Base-by-base conservation (phyloP, 1,140 invertebrate species). In the Trissolcus basalis region DNA sequence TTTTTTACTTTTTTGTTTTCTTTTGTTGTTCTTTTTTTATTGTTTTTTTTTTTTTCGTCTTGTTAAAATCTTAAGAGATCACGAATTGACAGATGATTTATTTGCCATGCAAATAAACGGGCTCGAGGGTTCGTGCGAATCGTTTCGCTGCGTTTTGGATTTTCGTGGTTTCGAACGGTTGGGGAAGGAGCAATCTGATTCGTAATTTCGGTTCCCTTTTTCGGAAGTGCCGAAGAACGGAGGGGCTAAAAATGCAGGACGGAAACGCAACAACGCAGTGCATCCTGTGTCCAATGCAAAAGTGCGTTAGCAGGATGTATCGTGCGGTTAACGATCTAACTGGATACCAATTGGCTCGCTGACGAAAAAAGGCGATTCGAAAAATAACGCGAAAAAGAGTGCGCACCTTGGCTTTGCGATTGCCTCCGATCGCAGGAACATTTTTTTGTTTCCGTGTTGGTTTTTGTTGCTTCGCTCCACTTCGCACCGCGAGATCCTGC, bases 251-350 rank as follows among this genome's bases (percentile, higher is more conserved):
- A 71, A 68, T 61, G 68, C 65, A 60, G 76, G 76, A 77, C 80
- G 82, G 82, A 83, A 83, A 77, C 75, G 65, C 69, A 79, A 80
- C 68, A 77, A 80, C 79, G 72, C 81, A 69, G 75, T 77, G 80
- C 82, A 80, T 85, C 83, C 82, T 83, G 83, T 81, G 82, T 82
- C 82, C 81, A 80, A 71, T 76, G 60, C 67, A 60, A 49, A 63
- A 69, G n/a, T 67, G 72, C 72, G 64, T 69, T 75, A 68, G 65
- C 80, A 84, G 83, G 83, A 85, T 83, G 80, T 81, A 77, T 71
- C 77, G 67, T 86, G 83, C 78, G 85, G 84, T 85, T 83, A 84
- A 86, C 83, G 81, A 77, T 77, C 67, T 71, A 77, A 77, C 73
- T 77, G 68, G 61, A 65, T 51, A 70, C 60, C 73, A 68, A 75